phyloP scores from a whole-genome alignment of 2,888 invertebrate genomes.

The Tipula unca region DNA sequence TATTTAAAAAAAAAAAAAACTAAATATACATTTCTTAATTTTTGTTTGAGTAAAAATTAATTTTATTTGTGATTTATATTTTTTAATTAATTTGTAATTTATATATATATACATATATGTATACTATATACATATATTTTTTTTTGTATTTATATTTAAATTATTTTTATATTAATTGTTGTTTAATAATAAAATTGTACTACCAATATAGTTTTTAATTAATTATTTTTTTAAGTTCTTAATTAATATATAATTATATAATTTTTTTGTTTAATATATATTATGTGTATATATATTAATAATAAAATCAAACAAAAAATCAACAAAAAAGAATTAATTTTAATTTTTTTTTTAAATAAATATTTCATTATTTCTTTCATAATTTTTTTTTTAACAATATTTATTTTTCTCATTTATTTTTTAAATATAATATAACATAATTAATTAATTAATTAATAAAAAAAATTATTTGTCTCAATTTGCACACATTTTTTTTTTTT shows the following conservation, averaged over 20 bases:
- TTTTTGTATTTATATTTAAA: background rate
- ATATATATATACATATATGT: too few species aligned
- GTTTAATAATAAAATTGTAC: constrained; percentile 4
- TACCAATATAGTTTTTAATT: constrained; percentile 8
- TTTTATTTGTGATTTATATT: background rate
- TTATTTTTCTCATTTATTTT: background rate
- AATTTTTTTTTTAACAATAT: background rate
- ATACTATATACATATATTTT: too few species aligned
- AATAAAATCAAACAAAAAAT: constrained; percentile 4
- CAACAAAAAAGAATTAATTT: background rate
- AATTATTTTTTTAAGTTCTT: background rate
- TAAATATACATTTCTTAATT: background rate
- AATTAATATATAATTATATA: background rate
- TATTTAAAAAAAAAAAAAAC: background rate
- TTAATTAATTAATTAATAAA: constrained; percentile 14
- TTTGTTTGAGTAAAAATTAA: background rate
- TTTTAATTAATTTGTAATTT: background rate
- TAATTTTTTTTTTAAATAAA: background rate
- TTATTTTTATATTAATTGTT: background rate
- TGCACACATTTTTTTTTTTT: background rate
- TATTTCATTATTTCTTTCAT: background rate
- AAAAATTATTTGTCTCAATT: constrained; percentile 8
- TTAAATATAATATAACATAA: background rate
- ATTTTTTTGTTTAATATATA: background rate
- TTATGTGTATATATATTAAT: background rate